Evolutionary conservation across 2,113 vertebrate genomes (phyloP).

Genomic region (Typhlomys cinereus): DNA sequence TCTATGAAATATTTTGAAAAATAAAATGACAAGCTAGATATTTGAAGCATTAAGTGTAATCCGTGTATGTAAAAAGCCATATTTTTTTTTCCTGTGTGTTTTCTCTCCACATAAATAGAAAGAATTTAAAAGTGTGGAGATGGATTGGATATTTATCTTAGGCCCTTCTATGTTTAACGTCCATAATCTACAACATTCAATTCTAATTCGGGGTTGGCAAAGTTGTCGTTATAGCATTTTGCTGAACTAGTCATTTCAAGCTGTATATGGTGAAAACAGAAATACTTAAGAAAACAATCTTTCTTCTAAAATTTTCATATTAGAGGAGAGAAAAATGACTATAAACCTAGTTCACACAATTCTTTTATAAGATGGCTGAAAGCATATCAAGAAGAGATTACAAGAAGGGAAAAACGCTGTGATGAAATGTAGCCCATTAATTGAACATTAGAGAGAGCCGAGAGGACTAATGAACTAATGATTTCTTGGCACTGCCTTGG

Average conservation of each 20-base stretch:
- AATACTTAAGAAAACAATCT: slow-evolving; percentile 9
- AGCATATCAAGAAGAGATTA: slow-evolving; percentile 62
- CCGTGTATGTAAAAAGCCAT: slow-evolving; percentile 64
- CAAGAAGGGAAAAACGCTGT: slow-evolving; percentile 50
- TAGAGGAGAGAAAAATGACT: background rate
- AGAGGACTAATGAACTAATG: slow-evolving; percentile 83
- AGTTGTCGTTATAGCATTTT: slow-evolving; percentile 9
- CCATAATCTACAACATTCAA: background rate
- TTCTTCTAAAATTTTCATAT: slow-evolving; percentile 8
- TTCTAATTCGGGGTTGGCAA: background rate
- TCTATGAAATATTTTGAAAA: slow-evolving; percentile 78
- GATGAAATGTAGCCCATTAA: slow-evolving; percentile 81
- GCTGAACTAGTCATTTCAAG: slow-evolving; percentile 49
- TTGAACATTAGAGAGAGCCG: slow-evolving; percentile 74
- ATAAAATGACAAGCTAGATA: slow-evolving; percentile 9
- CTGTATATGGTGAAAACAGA: slow-evolving; percentile 38
- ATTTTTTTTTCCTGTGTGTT: slow-evolving; percentile 45
- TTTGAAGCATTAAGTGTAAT: slow-evolving; percentile 18
- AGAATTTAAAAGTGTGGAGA: background rate
- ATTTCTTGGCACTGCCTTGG: slow-evolving; percentile 81
- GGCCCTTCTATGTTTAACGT: background rate
- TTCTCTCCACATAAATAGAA: slow-evolving; percentile 1
- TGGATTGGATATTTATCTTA: slow-evolving; percentile 1
- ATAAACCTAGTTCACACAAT: slow-evolving; percentile 1
- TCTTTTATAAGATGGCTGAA: slow-evolving; percentile 50